Evolutionary conservation across 2,888 invertebrate species (phyloP), one percentile per base, ranked within the genome.

Genomic region (Cephus pygmeus): DNA sequence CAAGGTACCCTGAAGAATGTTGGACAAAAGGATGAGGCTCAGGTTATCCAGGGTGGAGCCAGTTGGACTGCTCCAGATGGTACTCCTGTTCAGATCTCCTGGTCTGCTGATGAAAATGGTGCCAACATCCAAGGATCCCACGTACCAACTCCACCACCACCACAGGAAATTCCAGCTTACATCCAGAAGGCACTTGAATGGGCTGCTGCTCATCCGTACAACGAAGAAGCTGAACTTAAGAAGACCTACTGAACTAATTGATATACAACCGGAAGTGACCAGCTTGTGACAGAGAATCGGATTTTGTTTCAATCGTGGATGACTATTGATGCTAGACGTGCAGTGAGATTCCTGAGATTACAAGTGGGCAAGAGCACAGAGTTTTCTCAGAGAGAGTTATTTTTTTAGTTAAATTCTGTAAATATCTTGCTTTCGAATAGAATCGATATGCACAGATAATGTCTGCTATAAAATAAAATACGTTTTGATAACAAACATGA

Each of bases 171-270:
- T 71, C 71, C 71, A 31, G 71, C 30, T 31, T 31, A 33, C 71
- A 71, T 71, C 9, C 71, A 33, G 23, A 34, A 1, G 71, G 33
- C 15, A 31, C 84, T 90, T 4, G 90, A 89, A 34, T 90, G 89
- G 89, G 84, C 86, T 75, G 88, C 87, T 12, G 85, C 89, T 12
- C 86, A 90, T 77, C 90, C 90, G 1, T 84, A 80, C n/a, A 78
- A 80, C 78, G 84, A 84, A n/a, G 82, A 85, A 69, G 77, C 69
- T 35, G 69, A 4, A 33, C 36, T 35, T 11, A 76, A 69, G 69
- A 76, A 69, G 71, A 76, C 69, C 15, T 34, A 33, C n/a, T 74
- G n/a, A 34, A 75, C 40, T 12, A 33, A 68, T 12, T 34, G 36
- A n/a, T 30, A 12, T 74, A 23, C 31, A 56, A 56, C 23, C 23